Base-by-base conservation (phyloP, 2,797 vertebrate species). In the Capromys pilorides region DNA sequence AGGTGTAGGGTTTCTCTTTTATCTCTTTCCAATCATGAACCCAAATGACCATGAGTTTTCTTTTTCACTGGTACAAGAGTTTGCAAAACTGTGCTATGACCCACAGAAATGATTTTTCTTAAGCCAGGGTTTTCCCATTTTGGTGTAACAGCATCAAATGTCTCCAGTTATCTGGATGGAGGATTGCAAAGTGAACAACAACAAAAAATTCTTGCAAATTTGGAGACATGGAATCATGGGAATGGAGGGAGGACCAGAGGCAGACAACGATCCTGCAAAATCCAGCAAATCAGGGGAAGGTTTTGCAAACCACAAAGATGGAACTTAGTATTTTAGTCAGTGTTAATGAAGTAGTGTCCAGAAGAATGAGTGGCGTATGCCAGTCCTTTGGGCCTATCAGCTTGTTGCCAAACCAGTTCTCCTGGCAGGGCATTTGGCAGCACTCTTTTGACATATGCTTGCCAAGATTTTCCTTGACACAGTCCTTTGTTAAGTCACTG, bases 1-100 rank as follows among this genome's bases (percentile, higher is more conserved):
- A 94, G 89, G 97, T 92, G 71, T 97, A 95, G 59, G 69, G 73
- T 97, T 97, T 97, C 96, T 79, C 94, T 97, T 97, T 97, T 97
- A 96, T 96, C 94, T 95, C 86, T 92, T 94, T 94, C 94, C 86
- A 85, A 39, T 96, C 92, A 45, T 93, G 94, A 96, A 96, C 88
- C 96, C 94, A 97, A 97, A 96, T 94, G 90, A 96, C 96, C 94
- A 82, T 3, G 93, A 87, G 95, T 95, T 94, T 97, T 91, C 91
- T 93, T 96, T 96, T 94, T 94, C 96, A 95, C 41, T 67, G 33
- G 57, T 93, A 54, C 61, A 16, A 93, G 13, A 93, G 10, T 94
- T 88, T 91, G 80, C 71, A 83, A 67, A 95, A 94, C 83, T 84
- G 79, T 14, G 66, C 96, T 96, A 87, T 49, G 85, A 94, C 85